These are phyloP conservation scores for Poecilia picta DNA, from an alignment of 2,797 vertebrate genomes.

Conservation along the genomic window DNA sequence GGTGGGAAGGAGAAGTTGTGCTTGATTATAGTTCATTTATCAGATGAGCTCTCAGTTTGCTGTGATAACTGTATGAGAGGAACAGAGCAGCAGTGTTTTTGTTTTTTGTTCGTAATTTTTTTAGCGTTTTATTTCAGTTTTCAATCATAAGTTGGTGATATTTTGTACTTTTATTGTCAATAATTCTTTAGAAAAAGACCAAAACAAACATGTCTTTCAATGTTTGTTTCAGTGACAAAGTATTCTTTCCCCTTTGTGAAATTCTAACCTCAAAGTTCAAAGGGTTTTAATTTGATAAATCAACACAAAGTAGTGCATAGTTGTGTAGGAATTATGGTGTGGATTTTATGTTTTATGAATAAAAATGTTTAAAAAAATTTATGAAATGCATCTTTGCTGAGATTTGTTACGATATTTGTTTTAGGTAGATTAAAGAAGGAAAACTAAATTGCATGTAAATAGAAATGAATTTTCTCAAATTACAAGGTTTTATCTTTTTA, in stretches of 20 bases:
- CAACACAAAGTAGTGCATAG: background rate
- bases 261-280: background rate
- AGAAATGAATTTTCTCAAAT: background rate
- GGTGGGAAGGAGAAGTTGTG: constrained; percentile 24
- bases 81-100: constrained; percentile 36
- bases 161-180: constrained; percentile 4
- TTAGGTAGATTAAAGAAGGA: background rate
- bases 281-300: background rate
- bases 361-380: background rate
- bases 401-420: background rate
- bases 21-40: background rate
- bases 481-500: background rate
- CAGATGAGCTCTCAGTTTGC: background rate
- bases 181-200: constrained; percentile 9
- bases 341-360: background rate
- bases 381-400: background rate
- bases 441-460: background rate
- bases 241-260: background rate
- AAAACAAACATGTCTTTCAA: background rate
- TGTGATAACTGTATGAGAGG: constrained; percentile 7
- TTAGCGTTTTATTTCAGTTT: constrained; percentile 3
- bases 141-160: background rate
- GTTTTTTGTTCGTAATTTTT: constrained; percentile 10
- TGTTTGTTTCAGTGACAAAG: background rate
- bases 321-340: background rate